Conservation (phyloP, 1,140 invertebrate species). For the Drosophila suzukii region DNA sequence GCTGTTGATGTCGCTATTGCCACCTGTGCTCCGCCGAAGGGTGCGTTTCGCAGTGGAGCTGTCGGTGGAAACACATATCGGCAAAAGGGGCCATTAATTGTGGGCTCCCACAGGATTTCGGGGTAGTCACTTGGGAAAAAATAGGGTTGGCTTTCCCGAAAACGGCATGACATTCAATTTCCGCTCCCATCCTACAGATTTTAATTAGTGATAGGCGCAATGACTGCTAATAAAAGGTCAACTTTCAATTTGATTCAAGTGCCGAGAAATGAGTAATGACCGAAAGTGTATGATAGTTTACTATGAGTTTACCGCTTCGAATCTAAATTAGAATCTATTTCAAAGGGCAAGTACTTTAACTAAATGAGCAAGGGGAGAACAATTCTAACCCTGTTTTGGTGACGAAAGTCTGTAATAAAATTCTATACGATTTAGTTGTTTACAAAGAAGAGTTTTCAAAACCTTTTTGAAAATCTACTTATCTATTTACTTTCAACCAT, state of each 20-base stretch:
- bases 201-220: conserved; percentile 68
- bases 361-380: background rate
- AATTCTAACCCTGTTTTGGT: background rate
- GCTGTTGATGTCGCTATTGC: conserved; percentile 4
- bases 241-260: conserved; percentile 33
- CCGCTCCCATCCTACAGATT: conserved; percentile 54
- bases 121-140: background rate
- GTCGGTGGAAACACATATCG: conserved; percentile 23
- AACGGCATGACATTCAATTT: conserved; percentile 68
- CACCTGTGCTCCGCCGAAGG: conserved; percentile 34
- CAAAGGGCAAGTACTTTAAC: background rate
- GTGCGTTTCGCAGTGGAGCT: conserved; percentile 50
- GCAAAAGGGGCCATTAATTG: conserved; percentile 34
- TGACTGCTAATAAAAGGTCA: conserved; percentile 43
- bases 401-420: background rate
- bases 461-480: no score
- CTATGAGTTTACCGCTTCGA: background rate
- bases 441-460: no score
- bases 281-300: conserved; percentile 5
- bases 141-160: conserved; percentile 21
- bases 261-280: conserved; percentile 8
- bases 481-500: no score
- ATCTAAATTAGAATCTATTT: background rate
- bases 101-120: conserved; percentile 38
- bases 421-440: no score